Evolutionary conservation across 2,113 vertebrate genomes (phyloP).

Genomic region (Nerophis lumbriciformis): DNA sequence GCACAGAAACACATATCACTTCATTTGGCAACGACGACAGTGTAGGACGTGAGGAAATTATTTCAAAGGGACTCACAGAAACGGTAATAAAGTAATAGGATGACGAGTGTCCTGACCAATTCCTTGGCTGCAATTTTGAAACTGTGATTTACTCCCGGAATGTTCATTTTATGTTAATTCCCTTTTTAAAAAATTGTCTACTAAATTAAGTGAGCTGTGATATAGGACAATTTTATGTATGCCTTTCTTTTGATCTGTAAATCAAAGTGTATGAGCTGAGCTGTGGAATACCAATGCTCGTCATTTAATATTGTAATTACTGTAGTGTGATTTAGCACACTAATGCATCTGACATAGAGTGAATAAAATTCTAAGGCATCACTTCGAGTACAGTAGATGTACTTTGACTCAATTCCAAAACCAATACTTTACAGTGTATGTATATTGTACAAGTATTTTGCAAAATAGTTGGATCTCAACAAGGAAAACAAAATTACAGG

Average conservation of each 20-base stretch:
- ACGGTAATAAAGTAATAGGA: conserved; percentile 38
- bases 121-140: conserved; percentile 22
- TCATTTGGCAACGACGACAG: conserved; percentile 36
- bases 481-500: too few species aligned
- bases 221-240: conserved; percentile 26
- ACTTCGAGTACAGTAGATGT: neutral
- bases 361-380: neutral
- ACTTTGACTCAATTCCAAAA: neutral
- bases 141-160: conserved; percentile 35
- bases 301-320: conserved; percentile 5
- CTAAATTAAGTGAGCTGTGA: conserved; percentile 29
- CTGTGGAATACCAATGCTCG: conserved; percentile 1
- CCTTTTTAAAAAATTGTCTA: conserved; percentile 18
- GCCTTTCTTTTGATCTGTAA: conserved; percentile 11
- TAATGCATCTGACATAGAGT: neutral
- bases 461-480: neutral
- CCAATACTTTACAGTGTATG: neutral
- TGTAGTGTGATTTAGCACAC: neutral
- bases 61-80: conserved; percentile 37
- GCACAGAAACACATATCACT: conserved; percentile 27
- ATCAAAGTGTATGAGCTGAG: conserved; percentile 19
- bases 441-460: neutral
- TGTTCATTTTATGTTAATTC: conserved; percentile 28
- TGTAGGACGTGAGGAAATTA: conserved; percentile 25
- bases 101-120: conserved; percentile 32